These are phyloP conservation scores for Chondrilla cf. caribensis DNA, from an alignment of 37 sponge, comb jelly and placozoan species.

Conservation along the genomic window DNA sequence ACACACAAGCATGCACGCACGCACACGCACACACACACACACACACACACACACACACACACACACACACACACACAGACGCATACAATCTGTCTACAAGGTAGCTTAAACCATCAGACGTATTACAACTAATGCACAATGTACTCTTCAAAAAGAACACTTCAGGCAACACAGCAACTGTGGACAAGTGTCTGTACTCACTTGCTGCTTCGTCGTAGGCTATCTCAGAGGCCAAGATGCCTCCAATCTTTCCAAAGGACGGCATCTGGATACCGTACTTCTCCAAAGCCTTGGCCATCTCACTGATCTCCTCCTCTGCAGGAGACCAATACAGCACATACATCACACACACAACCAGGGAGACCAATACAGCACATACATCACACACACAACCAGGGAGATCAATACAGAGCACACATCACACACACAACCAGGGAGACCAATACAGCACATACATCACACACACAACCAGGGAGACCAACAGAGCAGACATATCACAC, in stretches of 20 bases:
- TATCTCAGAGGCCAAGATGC: constrained; percentile 92
- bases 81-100: no score
- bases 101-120: no score
- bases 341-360: not conserved
- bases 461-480: not conserved
- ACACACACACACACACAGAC: no score
- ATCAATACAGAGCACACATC: not conserved
- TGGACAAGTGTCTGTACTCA: no score
- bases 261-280: constrained; percentile 97
- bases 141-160: no score
- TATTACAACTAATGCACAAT: no score
- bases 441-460: not conserved
- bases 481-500: no score
- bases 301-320: constrained; percentile 95
- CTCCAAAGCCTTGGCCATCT: constrained; percentile 88
- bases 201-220: constrained; percentile 61
- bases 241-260: constrained; percentile 95
- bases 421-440: not conserved
- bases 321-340: no score
- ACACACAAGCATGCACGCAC: not conserved
- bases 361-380: not conserved
- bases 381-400: not conserved
- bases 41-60: no score
- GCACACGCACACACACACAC: no score
- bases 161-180: no score